Conservation (phyloP, 2,888 invertebrate species). For the Gerris lacustris region DNA sequence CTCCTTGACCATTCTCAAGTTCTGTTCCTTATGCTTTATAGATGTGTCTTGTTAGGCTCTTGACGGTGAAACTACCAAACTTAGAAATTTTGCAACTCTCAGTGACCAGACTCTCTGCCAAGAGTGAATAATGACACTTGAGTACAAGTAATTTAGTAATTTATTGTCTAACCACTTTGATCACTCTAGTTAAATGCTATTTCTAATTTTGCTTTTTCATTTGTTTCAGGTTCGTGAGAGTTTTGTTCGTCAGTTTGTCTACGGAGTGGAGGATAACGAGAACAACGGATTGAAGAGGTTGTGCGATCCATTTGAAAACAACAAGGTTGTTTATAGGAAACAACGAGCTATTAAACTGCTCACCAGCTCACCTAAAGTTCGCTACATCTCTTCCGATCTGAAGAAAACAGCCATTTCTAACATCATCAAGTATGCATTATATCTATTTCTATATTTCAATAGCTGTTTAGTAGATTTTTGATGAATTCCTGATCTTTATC, state of each 20-base stretch:
- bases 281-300: conserved; percentile 44
- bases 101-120: no score
- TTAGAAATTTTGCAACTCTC: no score
- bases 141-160: no score
- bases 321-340: conserved; percentile 66
- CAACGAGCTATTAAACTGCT: conserved; percentile 71
- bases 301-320: conserved; percentile 51
- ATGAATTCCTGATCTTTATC: not conserved
- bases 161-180: no score
- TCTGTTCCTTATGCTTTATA: no score
- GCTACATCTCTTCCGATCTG: conserved; percentile 65
- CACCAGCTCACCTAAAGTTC: conserved; percentile 67
- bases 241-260: conserved; percentile 95
- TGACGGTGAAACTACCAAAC: no score
- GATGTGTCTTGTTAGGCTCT: no score
- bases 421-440: conserved; percentile 62
- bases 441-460: not conserved
- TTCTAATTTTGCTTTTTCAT: no score
- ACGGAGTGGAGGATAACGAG: conserved; percentile 74
- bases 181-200: no score
- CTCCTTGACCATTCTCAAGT: no score
- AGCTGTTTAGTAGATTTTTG: not conserved
- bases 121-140: no score
- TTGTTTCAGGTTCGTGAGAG: conserved; percentile 72
- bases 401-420: conserved; percentile 70